These are phyloP conservation scores for Alaudala cheleensis DNA, from an alignment of 2,113 vertebrate genomes.

Conservation along the genomic window DNA sequence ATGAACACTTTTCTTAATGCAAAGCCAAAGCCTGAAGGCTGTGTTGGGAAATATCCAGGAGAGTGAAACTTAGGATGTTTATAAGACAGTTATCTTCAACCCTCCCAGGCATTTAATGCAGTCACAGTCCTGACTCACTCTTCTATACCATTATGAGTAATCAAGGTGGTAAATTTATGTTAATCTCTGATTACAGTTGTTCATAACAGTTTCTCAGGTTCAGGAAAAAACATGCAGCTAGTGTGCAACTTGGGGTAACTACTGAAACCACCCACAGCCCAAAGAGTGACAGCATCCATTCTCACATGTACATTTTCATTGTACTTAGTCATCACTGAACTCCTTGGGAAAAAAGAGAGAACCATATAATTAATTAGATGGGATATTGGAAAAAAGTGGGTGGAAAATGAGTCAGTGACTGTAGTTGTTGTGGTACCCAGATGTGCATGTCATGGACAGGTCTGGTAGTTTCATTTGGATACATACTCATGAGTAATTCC, in stretches of 20 bases:
- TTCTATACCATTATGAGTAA: neutral
- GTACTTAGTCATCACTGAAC: neutral
- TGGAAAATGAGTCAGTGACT: constrained; percentile 8
- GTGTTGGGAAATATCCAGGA: neutral
- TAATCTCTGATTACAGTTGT: neutral
- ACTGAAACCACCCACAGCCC: neutral
- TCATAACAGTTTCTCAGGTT: neutral
- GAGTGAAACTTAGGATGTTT: neutral
- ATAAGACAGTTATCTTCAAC: constrained; percentile 24
- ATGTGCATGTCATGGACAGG: neutral
- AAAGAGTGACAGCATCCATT: neutral
- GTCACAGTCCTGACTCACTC: neutral
- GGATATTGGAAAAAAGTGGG: neutral
- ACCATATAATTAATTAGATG: neutral
- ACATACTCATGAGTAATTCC: neutral
- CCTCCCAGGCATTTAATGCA: neutral
- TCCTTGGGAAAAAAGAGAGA: neutral
- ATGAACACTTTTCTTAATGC: neutral
- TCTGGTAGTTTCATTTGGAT: neutral
- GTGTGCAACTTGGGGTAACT: neutral
- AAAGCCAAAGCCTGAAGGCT: neutral
- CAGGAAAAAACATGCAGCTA: neutral
- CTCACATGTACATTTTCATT: neutral
- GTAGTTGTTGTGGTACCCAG: neutral
- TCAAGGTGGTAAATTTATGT: neutral